Evolutionary conservation across 2,113 vertebrate genomes (phyloP), one percentile per base, ranked within the genome.

Genomic region (Hippocampus barbouri): DNA sequence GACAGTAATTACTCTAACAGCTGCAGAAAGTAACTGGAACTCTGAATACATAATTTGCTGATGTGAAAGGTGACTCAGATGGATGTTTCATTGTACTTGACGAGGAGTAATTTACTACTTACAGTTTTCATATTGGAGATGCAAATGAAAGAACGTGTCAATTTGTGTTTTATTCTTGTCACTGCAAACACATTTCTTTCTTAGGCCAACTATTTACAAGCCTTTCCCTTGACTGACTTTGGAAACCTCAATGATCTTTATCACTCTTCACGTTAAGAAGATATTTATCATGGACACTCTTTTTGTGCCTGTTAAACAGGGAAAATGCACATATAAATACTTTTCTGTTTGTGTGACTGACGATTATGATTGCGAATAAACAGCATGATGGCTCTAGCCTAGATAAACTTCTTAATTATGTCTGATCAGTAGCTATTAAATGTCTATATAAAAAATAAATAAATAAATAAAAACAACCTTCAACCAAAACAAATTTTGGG

Each of bases 41-140:
- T 49, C 61, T 53, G 69, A 3, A 77, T 69, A 54, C 65, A 61
- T 51, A 49, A 54, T 49, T 69, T n/a, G 43, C 49, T 70, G 54
- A 25, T 51, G 45, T 74, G 68, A 82, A 77, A 71, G 18, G 43
- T 71, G 54, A 66, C 47, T 80, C 51, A 81, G 70, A 63, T 62
- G 45, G 18, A 64, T 49, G 45, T 70, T 47, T 65, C 60, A 65
- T 71, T 77, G 56, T 66, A 2, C 23, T 54, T 43, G 51, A 27
- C 34, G 23, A 51, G 49, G 53, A 65, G 43, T 47, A 70, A 25
- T 65, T 69, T 76, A 53, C 65, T 40, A 62, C 27, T 40, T 60
- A 60, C 14, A 30, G 20, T 16, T 21, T 40, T 62, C 11, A 62
- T 38, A 40, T 38, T 40, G 7, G 1, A 8, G 12, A n/a, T 56